phyloP scores from a whole-genome alignment of 2,888 invertebrate genomes.

The Clivina fossor region DNA sequence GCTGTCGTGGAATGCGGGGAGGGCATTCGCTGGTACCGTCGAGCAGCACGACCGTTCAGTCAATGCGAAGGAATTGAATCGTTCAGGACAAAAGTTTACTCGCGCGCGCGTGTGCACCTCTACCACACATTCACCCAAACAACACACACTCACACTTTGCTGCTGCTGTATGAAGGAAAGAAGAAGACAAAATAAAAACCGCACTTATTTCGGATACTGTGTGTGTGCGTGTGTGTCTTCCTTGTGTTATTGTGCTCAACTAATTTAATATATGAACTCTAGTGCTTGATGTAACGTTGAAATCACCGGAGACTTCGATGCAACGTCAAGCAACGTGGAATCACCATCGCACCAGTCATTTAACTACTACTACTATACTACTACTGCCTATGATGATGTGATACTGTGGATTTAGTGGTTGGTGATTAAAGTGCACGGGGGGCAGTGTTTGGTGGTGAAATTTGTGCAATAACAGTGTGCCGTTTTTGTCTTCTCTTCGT shows the following conservation, averaged over 20 bases:
- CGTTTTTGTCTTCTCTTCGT: too few relatives aligned
- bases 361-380: too few relatives aligned
- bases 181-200: neutral
- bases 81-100: neutral
- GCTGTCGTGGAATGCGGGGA: slow-evolving; percentile 54
- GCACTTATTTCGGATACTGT: neutral
- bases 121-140: neutral
- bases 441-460: too few relatives aligned
- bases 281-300: too few relatives aligned
- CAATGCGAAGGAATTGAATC: slow-evolving; percentile 17
- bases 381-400: too few relatives aligned
- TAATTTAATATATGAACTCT: neutral
- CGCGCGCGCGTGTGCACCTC: neutral
- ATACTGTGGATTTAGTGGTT: too few relatives aligned
- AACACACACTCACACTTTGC: neutral
- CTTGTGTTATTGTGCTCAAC: neutral
- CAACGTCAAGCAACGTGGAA: too few relatives aligned
- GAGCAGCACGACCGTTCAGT: slow-evolving; percentile 29
- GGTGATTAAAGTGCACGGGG: too few relatives aligned
- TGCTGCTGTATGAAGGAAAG: neutral
- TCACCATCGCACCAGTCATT: too few relatives aligned
- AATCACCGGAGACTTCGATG: too few relatives aligned
- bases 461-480: too few relatives aligned
- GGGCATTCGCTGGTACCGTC: slow-evolving; percentile 48
- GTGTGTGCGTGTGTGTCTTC: slow-evolving; percentile 17